Evolutionary conservation across 2,888 invertebrate genomes (phyloP).

Genomic region (Glaucopsyche alexis): DNA sequence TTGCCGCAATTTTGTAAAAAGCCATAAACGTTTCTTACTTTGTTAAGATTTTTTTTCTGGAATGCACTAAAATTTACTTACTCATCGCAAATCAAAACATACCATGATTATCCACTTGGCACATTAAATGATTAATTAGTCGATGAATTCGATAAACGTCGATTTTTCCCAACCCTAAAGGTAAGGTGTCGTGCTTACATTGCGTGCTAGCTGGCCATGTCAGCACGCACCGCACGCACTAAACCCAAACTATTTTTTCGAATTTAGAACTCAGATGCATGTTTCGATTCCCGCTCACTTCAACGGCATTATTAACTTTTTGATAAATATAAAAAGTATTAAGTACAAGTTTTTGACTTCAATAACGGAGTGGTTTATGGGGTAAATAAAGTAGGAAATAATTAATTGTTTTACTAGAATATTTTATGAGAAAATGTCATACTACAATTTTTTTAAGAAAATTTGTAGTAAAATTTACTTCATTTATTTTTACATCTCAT

Average conservation of each 20-base stretch:
- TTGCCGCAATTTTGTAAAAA: too few species aligned
- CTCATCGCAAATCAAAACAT: too few species aligned
- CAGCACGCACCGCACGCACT: conserved; percentile 69
- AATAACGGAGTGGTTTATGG: neutral
- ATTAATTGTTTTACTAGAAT: neutral
- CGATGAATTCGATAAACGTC: neutral
- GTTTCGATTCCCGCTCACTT: conserved; percentile 55
- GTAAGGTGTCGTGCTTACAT: conserved; percentile 39
- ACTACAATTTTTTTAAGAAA: neutral
- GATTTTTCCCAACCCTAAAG: conserved; percentile 6
- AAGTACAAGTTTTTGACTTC: conserved; percentile 1
- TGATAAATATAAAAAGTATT: conserved; percentile 18
- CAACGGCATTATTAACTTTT: conserved; percentile 25
- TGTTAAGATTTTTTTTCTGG: too few species aligned
- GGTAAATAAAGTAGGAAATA: neutral
- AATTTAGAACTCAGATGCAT: conserved; percentile 66
- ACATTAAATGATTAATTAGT: neutral
- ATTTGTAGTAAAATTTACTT: too few species aligned
- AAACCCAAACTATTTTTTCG: conserved; percentile 75
- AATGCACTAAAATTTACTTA: too few species aligned
- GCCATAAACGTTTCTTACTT: too few species aligned
- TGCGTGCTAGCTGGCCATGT: conserved; percentile 67
- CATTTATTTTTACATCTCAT: too few species aligned
- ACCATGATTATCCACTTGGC: too few species aligned
- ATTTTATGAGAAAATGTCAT: neutral